A percentile compares a stretch with the other conserved stretches of the same genome.
Conservation (phyloP, 2,797 vertebrate genomes). For the Heterohyrax brucei region DNA sequence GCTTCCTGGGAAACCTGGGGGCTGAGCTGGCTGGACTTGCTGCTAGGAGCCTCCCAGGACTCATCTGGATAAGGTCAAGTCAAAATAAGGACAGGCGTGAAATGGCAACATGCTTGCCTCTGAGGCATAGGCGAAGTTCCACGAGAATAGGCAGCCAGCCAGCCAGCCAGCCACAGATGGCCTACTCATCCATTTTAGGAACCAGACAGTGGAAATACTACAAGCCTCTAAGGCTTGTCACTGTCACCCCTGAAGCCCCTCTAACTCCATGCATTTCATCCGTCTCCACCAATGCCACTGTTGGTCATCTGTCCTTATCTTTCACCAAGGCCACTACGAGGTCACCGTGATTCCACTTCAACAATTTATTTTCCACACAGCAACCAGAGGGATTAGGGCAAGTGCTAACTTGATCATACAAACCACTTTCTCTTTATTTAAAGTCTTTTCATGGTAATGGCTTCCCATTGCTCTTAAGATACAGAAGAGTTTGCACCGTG, state of each 20-base stretch:
- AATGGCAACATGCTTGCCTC: neutral
- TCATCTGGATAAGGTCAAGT: neutral
- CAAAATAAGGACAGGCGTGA: neutral
- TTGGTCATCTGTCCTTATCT: neutral
- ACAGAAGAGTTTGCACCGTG: neutral
- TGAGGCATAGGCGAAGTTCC: neutral
- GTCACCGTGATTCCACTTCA: neutral
- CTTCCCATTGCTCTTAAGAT: neutral
- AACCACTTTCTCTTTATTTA: neutral
- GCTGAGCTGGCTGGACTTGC: too few relatives aligned
- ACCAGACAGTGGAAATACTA: neutral
- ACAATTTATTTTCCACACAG: neutral
- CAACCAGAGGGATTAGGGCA: neutral
- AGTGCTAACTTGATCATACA: neutral
- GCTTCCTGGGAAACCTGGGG: neutral
- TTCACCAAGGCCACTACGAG: neutral
- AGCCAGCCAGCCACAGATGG: neutral
- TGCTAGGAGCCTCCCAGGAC: neutral
- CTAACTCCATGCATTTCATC: neutral
- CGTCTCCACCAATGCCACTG: too few relatives aligned
- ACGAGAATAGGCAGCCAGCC: neutral
- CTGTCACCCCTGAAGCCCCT: neutral
- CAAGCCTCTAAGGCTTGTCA: neutral
- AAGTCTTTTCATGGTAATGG: neutral
- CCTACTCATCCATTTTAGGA: neutral